These are phyloP conservation scores for Sebastolobus altivelis DNA, from an alignment of 2,797 vertebrate genomes.

Conservation along the genomic window DNA sequence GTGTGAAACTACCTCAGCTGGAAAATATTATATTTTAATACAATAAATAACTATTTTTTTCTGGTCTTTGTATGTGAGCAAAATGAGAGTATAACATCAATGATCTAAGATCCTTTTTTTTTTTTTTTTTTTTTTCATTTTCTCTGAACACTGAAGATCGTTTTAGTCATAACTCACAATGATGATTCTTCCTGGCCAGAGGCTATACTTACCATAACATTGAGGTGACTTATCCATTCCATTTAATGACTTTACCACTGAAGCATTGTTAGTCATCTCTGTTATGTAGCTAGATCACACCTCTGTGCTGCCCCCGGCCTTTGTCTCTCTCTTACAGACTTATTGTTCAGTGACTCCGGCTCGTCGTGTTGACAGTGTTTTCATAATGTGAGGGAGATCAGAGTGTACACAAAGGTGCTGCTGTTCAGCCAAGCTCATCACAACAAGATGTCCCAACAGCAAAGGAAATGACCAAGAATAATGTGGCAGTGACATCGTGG, in stretches of 20 bases:
- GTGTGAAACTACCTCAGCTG: not conserved
- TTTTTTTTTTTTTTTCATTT: not conserved
- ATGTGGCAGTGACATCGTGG: not conserved
- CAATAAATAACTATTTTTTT: not conserved
- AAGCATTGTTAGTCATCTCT: slow-evolving; percentile 46
- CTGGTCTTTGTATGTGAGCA: not conserved
- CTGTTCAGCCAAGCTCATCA: slow-evolving; percentile 43
- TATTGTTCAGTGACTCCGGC: slow-evolving; percentile 30
- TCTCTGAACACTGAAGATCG: not conserved
- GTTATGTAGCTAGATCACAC: slow-evolving; percentile 15
- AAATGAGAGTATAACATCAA: not conserved
- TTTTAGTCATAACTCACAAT: not conserved
- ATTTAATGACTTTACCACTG: slow-evolving; percentile 30
- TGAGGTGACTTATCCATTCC: slow-evolving; percentile 35
- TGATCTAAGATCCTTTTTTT: not conserved
- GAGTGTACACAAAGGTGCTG: slow-evolving; percentile 12
- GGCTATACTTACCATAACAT: slow-evolving; percentile 20
- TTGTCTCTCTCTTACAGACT: not conserved
- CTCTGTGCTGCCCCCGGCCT: slow-evolving; percentile 5
- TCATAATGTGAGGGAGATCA: slow-evolving; percentile 44
- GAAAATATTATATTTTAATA: not conserved
- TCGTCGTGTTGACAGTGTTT: slow-evolving; percentile 39
- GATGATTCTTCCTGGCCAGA: slow-evolving; percentile 14
- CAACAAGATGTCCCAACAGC: slow-evolving; percentile 30
- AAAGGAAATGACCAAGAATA: slow-evolving; percentile 32